phyloP scores from a whole-genome alignment of 2,113 vertebrate genomes.

The Datnioides undecimradiatus region DNA sequence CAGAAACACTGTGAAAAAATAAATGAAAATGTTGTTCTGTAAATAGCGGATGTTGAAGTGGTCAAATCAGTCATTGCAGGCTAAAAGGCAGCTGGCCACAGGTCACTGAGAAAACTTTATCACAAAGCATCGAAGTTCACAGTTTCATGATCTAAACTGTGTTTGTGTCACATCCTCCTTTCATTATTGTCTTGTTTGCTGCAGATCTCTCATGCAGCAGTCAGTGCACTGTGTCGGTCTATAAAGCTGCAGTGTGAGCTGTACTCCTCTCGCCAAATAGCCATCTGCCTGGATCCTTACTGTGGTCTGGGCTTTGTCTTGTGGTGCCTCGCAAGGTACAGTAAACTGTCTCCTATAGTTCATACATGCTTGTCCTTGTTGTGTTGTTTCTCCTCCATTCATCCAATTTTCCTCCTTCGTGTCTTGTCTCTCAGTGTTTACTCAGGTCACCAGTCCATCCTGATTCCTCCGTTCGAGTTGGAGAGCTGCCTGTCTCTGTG shows the following conservation, averaged over 20 bases:
- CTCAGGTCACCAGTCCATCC: constrained; percentile 97
- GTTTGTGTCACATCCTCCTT: background rate
- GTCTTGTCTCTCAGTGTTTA: constrained; percentile 86
- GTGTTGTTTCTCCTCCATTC: background rate
- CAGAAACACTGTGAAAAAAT: no score
- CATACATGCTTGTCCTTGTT: background rate
- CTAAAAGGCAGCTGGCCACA: background rate
- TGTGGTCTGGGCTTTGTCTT: constrained; percentile 97
- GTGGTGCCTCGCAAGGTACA: constrained; percentile 98
- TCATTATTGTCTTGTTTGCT: background rate
- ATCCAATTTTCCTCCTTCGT: background rate
- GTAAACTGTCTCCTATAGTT: background rate
- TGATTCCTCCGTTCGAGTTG: constrained; percentile 98
- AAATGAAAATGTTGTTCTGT: background rate
- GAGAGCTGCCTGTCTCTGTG: constrained; percentile 95
- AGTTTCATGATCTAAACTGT: background rate
- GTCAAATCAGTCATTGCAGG: background rate
- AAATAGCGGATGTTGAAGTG: background rate
- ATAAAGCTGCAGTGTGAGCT: constrained; percentile 98
- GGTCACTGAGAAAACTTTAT: background rate
- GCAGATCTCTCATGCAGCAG: constrained; percentile 95
- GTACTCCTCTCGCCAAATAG: constrained; percentile 97
- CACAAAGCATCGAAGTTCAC: background rate
- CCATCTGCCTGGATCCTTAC: constrained; percentile 98
- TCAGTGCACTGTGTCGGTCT: constrained; percentile 94